phyloP scores from a whole-genome alignment of 2,888 invertebrate species.

The Cremastinae sp. region DNA sequence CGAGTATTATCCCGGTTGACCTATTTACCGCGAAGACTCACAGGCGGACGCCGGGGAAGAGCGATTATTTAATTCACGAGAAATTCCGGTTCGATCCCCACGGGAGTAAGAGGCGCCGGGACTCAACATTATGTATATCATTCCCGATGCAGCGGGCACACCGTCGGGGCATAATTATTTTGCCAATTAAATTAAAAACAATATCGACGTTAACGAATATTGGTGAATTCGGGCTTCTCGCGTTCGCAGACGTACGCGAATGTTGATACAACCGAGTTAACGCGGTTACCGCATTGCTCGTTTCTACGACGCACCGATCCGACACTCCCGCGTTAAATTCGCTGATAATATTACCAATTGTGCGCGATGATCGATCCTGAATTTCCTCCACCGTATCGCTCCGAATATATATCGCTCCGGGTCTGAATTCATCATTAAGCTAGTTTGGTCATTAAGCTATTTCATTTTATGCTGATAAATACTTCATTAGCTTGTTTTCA shows the following conservation, averaged over 20 bases:
- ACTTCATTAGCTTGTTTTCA: no score
- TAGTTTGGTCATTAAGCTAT: no score
- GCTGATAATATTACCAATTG: constrained; percentile 21
- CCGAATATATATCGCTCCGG: constrained; percentile 27
- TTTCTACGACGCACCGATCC: constrained; percentile 29
- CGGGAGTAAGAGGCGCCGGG: constrained; percentile 25
- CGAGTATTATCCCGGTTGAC: constrained; percentile 9
- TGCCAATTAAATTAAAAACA: constrained; percentile 56
- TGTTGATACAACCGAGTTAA: constrained; percentile 11
- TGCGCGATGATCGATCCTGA: constrained; percentile 17
- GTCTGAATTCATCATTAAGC: constrained; percentile 34
- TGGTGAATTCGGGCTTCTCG: constrained; percentile 7
- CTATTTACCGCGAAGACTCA: constrained; percentile 3
- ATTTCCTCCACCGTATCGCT: background rate
- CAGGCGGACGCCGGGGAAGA: constrained; percentile 12
- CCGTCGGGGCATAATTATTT: constrained; percentile 45
- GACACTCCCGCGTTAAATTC: constrained; percentile 13
- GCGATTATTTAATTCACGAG: constrained; percentile 44
- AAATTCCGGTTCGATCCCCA: constrained; percentile 38
- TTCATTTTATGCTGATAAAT: no score
- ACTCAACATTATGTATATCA: background rate
- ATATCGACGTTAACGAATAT: constrained; percentile 44
- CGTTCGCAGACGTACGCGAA: background rate
- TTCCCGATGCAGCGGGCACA: background rate
- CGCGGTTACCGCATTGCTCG: constrained; percentile 19